Conservation (phyloP, 1,140 invertebrate genomes). For the Zophobas morio region DNA sequence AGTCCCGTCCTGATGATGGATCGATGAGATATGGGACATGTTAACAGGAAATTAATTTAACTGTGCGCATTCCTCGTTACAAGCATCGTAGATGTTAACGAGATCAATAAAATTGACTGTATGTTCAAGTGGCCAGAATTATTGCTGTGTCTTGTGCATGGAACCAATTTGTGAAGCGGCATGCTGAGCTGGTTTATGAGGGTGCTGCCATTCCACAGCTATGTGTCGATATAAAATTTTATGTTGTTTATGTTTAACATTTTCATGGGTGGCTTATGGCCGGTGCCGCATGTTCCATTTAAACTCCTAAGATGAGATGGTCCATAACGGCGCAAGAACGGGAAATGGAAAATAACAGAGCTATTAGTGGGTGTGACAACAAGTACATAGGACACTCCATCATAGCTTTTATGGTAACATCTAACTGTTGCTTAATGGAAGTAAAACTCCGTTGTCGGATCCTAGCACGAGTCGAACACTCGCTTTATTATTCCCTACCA, state of each 20-base stretch:
- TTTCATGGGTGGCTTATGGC: slow-evolving; percentile 39
- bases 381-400: no score
- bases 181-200: slow-evolving; percentile 32
- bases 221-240: slow-evolving; percentile 46
- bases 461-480: background rate
- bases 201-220: slow-evolving; percentile 36
- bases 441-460: no score
- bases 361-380: no score
- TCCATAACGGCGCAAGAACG: no score
- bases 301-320: slow-evolving; percentile 1
- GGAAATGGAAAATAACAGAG: no score
- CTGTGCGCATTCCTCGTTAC: slow-evolving; percentile 15
- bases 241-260: slow-evolving; percentile 46
- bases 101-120: slow-evolving; percentile 37
- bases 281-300: slow-evolving; percentile 19
- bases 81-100: slow-evolving; percentile 30
- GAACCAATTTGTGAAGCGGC: slow-evolving; percentile 29
- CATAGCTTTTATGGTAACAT: no score
- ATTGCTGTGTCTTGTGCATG: slow-evolving; percentile 31
- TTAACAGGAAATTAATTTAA: slow-evolving; percentile 29
- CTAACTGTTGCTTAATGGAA: no score
- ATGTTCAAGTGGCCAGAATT: slow-evolving; percentile 38
- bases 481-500: slow-evolving; percentile 7
- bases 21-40: slow-evolving; percentile 22
- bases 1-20: slow-evolving; percentile 11